phyloP scores from a whole-genome alignment of 37 sponge, comb jelly and placozoan species.

The Cliona cf. orientalis region DNA sequence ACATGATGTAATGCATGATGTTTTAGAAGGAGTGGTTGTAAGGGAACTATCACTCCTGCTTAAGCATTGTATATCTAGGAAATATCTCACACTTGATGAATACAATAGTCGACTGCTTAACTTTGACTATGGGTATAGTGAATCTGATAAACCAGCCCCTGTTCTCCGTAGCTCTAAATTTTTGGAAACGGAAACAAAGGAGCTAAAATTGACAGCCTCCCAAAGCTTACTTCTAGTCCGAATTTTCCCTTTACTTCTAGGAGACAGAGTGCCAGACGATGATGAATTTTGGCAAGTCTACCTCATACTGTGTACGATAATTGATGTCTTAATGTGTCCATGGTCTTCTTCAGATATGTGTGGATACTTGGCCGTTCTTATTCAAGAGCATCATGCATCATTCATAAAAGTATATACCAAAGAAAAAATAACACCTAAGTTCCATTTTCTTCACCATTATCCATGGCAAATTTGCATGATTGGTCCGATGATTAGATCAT shows the following conservation, averaged over 20 bases:
- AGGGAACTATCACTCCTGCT: constrained; percentile 8
- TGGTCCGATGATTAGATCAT: constrained; percentile 47
- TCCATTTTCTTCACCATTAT: constrained; percentile 45
- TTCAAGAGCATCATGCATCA: constrained; percentile 24
- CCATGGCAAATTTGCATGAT: constrained; percentile 15
- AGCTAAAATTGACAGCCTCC: constrained; percentile 21
- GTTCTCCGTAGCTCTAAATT: neutral
- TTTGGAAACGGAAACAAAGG: neutral
- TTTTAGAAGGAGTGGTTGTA: constrained; percentile 39
- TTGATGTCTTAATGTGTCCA: constrained; percentile 32
- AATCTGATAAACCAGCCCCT: constrained; percentile 7
- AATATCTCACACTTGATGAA: constrained; percentile 21
- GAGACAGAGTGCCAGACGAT: constrained; percentile 31
- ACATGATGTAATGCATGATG: constrained; percentile 62
- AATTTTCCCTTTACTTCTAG: constrained; percentile 48
- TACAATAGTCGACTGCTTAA: constrained; percentile 8
- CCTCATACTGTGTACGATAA: constrained; percentile 18
- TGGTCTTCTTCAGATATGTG: neutral
- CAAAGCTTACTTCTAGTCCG: constrained; percentile 7
- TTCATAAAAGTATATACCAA: constrained; percentile 17
- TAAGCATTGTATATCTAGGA: neutral
- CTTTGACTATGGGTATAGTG: constrained; percentile 30
- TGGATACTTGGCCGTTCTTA: constrained; percentile 12
- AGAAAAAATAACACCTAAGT: constrained; percentile 13
- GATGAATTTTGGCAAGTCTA: constrained; percentile 31